phyloP scores from a whole-genome alignment of 2,888 invertebrate species.

The Netelia inedita region DNA sequence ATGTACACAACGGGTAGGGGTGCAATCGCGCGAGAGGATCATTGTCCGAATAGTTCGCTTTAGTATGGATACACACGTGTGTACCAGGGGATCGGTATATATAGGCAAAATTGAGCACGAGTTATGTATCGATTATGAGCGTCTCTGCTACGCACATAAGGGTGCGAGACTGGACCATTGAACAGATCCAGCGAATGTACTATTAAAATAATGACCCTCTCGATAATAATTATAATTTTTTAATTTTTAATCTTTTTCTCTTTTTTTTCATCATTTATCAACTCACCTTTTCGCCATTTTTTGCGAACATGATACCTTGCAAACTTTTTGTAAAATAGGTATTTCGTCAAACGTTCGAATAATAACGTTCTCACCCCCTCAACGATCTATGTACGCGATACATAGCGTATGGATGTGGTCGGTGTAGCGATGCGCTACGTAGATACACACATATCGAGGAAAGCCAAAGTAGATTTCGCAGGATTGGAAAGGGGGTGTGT shows the following conservation, averaged over 20 bases:
- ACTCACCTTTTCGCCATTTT: too few relatives aligned
- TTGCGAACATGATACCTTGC: too few relatives aligned
- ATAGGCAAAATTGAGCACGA: constrained; percentile 45
- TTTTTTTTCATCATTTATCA: too few relatives aligned
- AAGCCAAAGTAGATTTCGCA: constrained; percentile 52
- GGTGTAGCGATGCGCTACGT: constrained; percentile 79
- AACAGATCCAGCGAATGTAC: too few relatives aligned
- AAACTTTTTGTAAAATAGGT: too few relatives aligned
- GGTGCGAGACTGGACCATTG: too few relatives aligned
- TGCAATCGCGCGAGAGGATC: constrained; percentile 45
- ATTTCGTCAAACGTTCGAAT: not conserved
- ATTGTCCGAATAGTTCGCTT: constrained; percentile 51
- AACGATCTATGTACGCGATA: constrained; percentile 27
- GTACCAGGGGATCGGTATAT: constrained; percentile 26
- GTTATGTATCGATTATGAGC: constrained; percentile 34
- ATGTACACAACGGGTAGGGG: not conserved
- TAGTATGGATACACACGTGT: constrained; percentile 33
- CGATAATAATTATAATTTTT: too few relatives aligned
- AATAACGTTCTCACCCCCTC: not conserved
- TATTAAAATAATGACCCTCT: too few relatives aligned
- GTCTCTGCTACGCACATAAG: too few relatives aligned
- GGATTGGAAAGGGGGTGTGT: not conserved
- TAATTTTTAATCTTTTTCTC: too few relatives aligned
- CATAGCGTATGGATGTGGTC: constrained; percentile 62
- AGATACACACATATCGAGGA: constrained; percentile 72